Evolutionary conservation across 1,140 invertebrate species (phyloP).

Genomic region (Drosophila bocqueti): DNA sequence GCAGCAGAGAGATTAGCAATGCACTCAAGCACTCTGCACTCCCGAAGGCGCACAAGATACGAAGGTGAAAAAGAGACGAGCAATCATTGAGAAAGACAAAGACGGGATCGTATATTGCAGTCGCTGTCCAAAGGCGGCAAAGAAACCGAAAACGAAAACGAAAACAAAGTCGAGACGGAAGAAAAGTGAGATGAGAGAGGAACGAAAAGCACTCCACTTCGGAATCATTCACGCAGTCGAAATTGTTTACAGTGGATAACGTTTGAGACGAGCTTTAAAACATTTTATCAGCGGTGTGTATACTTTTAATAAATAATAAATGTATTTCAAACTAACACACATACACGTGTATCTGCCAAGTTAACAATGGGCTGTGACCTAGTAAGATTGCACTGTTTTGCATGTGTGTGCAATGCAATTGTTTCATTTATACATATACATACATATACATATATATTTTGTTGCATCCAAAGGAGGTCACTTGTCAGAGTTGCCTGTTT

Average conservation of each 20-base stretch:
- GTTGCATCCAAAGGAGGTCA: constrained; percentile 20
- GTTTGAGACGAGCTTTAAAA: background rate
- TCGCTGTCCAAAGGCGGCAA: constrained; percentile 22
- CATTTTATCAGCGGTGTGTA: background rate
- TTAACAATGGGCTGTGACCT: constrained; percentile 16
- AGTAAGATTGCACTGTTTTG: constrained; percentile 27
- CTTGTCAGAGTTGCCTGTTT: constrained; percentile 28
- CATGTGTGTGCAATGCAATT: constrained; percentile 19
- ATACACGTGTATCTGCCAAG: background rate
- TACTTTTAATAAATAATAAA: background rate
- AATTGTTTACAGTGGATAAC: background rate
- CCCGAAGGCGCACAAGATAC: background rate
- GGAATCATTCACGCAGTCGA: constrained; percentile 22
- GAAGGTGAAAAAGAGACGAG: constrained; percentile 19
- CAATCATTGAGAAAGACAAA: constrained; percentile 40
- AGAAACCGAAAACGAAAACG: constrained; percentile 35
- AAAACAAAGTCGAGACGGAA: constrained; percentile 30
- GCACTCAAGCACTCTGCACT: background rate
- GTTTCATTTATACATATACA: constrained; percentile 3
- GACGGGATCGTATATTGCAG: constrained; percentile 29
- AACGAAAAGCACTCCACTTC: constrained; percentile 3
- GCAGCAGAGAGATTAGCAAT: background rate
- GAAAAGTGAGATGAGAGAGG: constrained; percentile 18
- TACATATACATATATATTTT: background rate
- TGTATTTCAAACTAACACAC: background rate